Conservation (phyloP, 1,140 invertebrate genomes). For the Mycetomoellerius zeteki region DNA sequence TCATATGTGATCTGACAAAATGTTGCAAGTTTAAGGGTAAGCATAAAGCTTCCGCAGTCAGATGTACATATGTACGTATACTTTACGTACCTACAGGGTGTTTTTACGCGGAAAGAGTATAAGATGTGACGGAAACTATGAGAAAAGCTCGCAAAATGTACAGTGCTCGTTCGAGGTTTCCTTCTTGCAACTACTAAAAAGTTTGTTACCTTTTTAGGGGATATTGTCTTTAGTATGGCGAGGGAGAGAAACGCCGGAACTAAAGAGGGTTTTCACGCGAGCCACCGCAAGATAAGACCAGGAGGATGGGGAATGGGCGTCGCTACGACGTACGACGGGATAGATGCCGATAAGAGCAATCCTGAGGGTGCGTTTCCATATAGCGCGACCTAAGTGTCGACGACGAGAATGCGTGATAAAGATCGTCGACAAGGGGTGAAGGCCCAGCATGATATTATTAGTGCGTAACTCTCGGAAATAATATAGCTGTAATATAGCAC, state of each 20-base stretch:
- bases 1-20: slow-evolving; percentile 19
- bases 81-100: background rate
- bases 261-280: slow-evolving; percentile 70
- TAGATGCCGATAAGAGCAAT: slow-evolving; percentile 77
- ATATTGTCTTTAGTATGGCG: slow-evolving; percentile 66
- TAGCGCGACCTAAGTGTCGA: slow-evolving; percentile 64
- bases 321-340: slow-evolving; percentile 43
- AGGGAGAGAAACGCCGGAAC: slow-evolving; percentile 22
- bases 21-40: slow-evolving; percentile 1
- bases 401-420: slow-evolving; percentile 61
- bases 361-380: slow-evolving; percentile 70
- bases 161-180: slow-evolving; percentile 14
- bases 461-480: slow-evolving; percentile 44
- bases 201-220: slow-evolving; percentile 78
- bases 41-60: background rate
- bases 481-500: slow-evolving; percentile 15
- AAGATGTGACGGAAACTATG: slow-evolving; percentile 1
- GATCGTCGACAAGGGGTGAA: slow-evolving; percentile 26
- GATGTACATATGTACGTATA: background rate
- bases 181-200: slow-evolving; percentile 71
- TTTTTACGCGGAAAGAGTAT: background rate
- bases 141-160: background rate
- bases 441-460: slow-evolving; percentile 41
- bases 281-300: slow-evolving; percentile 67
- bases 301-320: slow-evolving; percentile 65